Evolutionary conservation across 2,888 invertebrate species (phyloP).

Genomic region (Liposcelis brunnea): DNA sequence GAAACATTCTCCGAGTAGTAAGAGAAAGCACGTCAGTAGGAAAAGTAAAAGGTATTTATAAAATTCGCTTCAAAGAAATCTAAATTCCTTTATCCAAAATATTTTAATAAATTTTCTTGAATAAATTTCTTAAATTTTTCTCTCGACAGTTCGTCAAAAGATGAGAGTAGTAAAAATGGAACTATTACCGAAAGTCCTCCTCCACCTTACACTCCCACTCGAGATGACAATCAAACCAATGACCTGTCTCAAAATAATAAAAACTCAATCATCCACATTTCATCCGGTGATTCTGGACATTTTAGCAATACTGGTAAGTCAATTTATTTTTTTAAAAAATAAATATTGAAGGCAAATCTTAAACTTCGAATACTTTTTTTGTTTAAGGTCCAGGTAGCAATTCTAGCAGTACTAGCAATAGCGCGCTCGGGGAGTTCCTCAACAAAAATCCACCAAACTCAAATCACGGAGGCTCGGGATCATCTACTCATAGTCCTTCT

Average conservation of each 20-base stretch:
- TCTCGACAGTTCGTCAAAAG: conserved; percentile 15
- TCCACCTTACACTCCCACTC: conserved; percentile 27
- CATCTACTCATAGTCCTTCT: conserved; percentile 4
- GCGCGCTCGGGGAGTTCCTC: conserved; percentile 1
- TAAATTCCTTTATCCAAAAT: not conserved
- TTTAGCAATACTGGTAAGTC: conserved; percentile 11
- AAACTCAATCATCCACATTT: conserved; percentile 12
- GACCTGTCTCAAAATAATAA: conserved; percentile 11
- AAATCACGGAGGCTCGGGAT: not conserved
- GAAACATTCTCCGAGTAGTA: conserved; percentile 17
- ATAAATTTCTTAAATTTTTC: conserved; percentile 15
- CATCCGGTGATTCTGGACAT: conserved; percentile 6
- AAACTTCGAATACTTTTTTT: no score
- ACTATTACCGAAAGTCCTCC: conserved; percentile 26
- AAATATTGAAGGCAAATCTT: no score
- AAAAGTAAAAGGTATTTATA: conserved; percentile 19
- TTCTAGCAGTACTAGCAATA: conserved; percentile 5
- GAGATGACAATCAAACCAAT: conserved; percentile 14
- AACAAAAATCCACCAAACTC: not conserved
- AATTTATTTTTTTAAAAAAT: no score
- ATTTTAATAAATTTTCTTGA: conserved; percentile 4
- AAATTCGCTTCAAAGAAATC: no score
- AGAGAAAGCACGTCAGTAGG: conserved; percentile 15
- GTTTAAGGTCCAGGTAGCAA: conserved; percentile 2
- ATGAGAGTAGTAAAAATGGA: conserved; percentile 14